Base-by-base conservation (phyloP, 2,113 vertebrate genomes). In the Rynchops niger region DNA sequence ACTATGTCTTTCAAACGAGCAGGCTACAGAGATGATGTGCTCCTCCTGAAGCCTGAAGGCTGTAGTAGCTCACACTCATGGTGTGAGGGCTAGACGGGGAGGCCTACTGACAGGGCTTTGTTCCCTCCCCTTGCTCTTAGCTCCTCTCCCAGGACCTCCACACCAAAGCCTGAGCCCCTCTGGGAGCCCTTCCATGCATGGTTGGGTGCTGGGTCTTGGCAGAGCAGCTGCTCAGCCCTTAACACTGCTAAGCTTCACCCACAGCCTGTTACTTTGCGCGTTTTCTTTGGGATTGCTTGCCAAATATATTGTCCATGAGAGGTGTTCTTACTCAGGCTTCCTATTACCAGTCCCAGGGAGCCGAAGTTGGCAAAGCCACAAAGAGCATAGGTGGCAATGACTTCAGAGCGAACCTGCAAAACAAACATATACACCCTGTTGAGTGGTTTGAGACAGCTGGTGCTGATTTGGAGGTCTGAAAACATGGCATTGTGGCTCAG, bases 331-430 rank as follows among this genome's bases (percentile, higher is more conserved):
- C 99, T 93, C 73, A 99, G 88, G n/a, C 95, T 97, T 73, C 99
- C 99, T 34, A 99, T 94, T 34, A 97, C 88, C 62, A 99, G 97
- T 93, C 99, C 99, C 70, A 99, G 87, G 20, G 99, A 99, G 45
- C 98, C 97, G 1, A 99, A 92, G 95, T 99, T 99, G 96, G 99
- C 98, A 97, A 99, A 99, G 52, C 99, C 99, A 97, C 99, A 99
- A 71, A 99, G 98, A 63, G 99, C 99, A 2, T 99, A 99, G 6
- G 99, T 99, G 72, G 98, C 99, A 45, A 99, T 99, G 43, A 97
- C 98, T 98, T 99, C 99, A 36, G 99, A 99, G 70, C 98, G 99
- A 82, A 98, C 95, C 99, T 99, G 95, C 69, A 97, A 96, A 92
- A 45, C 77, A 97, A 70, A 84, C 14, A 97, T 30, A 97, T 30